Evolutionary conservation across 2,888 invertebrate species (phyloP), one percentile per base, ranked within the genome.

Genomic region (Cantharis lateralis): DNA sequence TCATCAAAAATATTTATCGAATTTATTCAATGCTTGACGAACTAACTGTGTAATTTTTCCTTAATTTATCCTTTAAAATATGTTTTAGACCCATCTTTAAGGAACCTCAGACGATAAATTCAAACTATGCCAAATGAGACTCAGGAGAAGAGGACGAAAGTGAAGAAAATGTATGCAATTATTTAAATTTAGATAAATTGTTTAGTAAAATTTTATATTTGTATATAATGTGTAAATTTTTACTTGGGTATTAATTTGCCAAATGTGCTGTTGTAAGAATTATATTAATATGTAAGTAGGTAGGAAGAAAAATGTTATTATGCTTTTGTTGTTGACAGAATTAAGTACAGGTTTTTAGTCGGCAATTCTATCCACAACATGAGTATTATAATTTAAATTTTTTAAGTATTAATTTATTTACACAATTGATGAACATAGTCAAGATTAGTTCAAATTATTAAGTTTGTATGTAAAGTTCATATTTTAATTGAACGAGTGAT

Each of bases 51-150:
- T n/a, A 48, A 48, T 48, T n/a, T 7, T 48, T n/a, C 7, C n/a
- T 28, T 64, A 70, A 64, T 32, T 15, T 68, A 61, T 61, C 26
- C 61, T 70, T 61, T 62, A 15, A 18, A 72, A 48, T 32, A 32
- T 75, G 70, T 84, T 84, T 81, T 84, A 85, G 85, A 85, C 85
- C 66, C 85, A 84, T 83, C 84, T 85, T 72, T 85, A 81, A 85
- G 81, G 80, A 83, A 81, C 71, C 73, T 16, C 75, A 83, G 76
- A 77, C 80, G 80, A 79, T 81, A 80, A 32, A 20, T 70, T 71
- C 74, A 73, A 72, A 75, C 15, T 62, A 74, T 71, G 61, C 70
- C 63, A 71, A 61, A 63, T 64, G 48, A 16, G 69, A 71, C 62
- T 72, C 70, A 72, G 71, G 76, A 70, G 72, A 68, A 63, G 72